Evolutionary conservation across 2,113 vertebrate species (phyloP).

Genomic region (Saccopteryx leptura): DNA sequence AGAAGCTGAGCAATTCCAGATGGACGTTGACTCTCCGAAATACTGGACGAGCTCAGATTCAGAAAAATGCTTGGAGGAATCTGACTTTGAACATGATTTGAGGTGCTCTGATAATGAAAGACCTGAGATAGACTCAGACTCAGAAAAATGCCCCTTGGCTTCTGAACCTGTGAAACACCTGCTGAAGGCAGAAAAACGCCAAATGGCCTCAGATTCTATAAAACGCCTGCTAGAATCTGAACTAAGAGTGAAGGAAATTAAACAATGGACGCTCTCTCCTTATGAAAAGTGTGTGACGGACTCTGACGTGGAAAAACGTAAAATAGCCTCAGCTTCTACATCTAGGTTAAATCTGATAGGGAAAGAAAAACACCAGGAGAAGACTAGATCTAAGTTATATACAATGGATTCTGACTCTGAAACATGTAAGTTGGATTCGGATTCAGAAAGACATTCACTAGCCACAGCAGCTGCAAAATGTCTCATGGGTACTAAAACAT

Average conservation of each 20-base stretch:
- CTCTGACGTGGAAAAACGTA: neutral
- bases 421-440: neutral
- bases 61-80: constrained; percentile 62
- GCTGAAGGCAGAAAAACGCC: constrained; percentile 54
- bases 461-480: constrained; percentile 15
- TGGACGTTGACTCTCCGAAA: constrained; percentile 53
- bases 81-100: constrained; percentile 49
- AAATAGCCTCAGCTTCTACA: neutral
- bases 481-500: neutral
- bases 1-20: constrained; percentile 26
- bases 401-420: constrained; percentile 50
- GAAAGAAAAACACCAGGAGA: neutral
- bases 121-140: constrained; percentile 27
- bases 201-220: constrained; percentile 69
- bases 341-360: neutral
- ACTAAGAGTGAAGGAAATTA: neutral
- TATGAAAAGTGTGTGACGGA: constrained; percentile 12
- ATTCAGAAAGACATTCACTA: constrained; percentile 16
- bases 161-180: constrained; percentile 16
- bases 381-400: neutral
- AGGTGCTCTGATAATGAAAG: constrained; percentile 58
- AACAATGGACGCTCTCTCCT: constrained; percentile 37
- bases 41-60: constrained; percentile 47
- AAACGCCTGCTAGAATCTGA: constrained; percentile 59
- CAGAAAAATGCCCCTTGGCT: constrained; percentile 16